Percentiles rank a stretch among this genome's conserved stretches.
Conservation (phyloP, 2,797 vertebrate species). For the Danio aesculapii region DNA sequence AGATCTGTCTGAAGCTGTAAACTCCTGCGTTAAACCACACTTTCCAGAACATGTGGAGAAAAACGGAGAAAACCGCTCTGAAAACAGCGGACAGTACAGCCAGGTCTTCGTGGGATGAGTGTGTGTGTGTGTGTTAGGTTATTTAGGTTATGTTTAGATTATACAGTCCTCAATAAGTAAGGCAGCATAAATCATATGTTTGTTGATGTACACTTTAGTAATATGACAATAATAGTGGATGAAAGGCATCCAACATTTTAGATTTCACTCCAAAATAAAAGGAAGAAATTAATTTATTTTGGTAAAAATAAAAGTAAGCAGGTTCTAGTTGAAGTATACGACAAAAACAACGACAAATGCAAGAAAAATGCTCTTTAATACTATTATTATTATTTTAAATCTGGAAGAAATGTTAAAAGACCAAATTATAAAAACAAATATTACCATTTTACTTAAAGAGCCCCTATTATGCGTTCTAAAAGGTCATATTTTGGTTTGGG, state of each 20-base stretch:
- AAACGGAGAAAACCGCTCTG: slow-evolving; percentile 59
- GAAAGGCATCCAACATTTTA: background rate
- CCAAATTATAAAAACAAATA: too few species aligned
- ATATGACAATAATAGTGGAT: background rate
- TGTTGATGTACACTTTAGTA: background rate
- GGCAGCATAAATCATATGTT: background rate
- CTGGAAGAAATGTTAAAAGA: too few species aligned
- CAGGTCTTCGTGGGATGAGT: slow-evolving; percentile 78
- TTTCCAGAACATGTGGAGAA: slow-evolving; percentile 77
- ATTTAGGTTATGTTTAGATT: too few species aligned
- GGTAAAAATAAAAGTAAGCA: background rate
- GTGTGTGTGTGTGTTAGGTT: too few species aligned
- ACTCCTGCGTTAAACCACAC: slow-evolving; percentile 73
- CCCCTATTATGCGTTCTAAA: too few species aligned
- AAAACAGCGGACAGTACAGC: slow-evolving; percentile 67
- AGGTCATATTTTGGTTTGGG: too few species aligned
- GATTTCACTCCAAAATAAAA: background rate
- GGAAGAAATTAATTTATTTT: background rate
- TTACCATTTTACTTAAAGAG: too few species aligned
- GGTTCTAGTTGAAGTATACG: too few species aligned
- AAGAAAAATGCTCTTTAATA: too few species aligned
- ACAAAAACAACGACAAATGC: too few species aligned
- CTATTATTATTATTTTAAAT: too few species aligned
- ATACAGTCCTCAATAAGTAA: background rate
- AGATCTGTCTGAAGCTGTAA: slow-evolving; percentile 82